A percentile compares a stretch with the other conserved stretches of the same genome.
Conservation (phyloP, 2,888 invertebrate genomes). For the Lasioglossum marginatum region DNA sequence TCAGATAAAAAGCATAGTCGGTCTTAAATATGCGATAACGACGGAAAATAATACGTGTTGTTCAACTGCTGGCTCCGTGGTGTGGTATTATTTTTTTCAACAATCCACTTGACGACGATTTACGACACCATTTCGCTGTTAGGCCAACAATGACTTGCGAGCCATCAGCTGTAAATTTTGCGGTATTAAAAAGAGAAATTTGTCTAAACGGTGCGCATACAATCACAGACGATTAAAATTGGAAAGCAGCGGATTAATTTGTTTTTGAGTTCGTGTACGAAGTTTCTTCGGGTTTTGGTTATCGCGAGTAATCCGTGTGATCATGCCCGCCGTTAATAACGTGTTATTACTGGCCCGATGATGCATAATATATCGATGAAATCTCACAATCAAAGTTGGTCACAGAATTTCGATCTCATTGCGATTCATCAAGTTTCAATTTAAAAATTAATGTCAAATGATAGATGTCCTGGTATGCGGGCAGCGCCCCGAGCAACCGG, state of each 20-base stretch:
- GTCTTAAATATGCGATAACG: not conserved
- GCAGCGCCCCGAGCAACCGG: slow-evolving; percentile 54
- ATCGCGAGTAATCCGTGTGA: not conserved
- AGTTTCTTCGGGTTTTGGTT: not conserved
- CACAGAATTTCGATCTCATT: slow-evolving; percentile 21
- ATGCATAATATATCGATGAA: slow-evolving; percentile 5
- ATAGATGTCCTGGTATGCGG: slow-evolving; percentile 61
- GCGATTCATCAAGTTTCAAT: slow-evolving; percentile 58
- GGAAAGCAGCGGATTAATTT: not conserved
- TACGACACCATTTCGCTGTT: not conserved
- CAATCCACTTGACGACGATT: not conserved
- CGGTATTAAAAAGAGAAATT: not conserved
- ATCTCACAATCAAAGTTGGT: not conserved
- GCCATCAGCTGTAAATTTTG: not conserved
- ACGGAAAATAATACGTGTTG: not conserved
- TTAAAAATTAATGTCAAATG: slow-evolving; percentile 58
- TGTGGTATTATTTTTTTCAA: not conserved
- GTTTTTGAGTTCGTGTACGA: not conserved
- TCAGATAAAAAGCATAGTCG: not conserved
- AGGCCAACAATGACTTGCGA: not conserved
- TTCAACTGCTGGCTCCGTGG: not conserved
- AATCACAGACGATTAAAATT: not conserved
- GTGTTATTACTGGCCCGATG: not conserved
- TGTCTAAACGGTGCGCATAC: not conserved
- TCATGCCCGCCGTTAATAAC: not conserved